Conservation (phyloP, 2,888 invertebrate species). For the Philereme vetulata region DNA sequence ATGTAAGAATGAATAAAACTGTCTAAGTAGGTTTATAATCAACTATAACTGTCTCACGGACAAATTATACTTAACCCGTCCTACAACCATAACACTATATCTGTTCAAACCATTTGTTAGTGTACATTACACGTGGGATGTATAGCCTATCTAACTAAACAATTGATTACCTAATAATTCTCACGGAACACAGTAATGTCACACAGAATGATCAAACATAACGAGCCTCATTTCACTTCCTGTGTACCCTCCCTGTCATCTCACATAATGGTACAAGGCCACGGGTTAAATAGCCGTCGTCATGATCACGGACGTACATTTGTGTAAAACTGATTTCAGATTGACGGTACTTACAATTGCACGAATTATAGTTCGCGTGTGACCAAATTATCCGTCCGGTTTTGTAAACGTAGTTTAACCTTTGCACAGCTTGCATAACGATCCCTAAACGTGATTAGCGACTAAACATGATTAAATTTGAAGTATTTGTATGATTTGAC, state of each 20-base stretch:
- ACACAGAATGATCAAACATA: constrained; percentile 37
- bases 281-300: constrained; percentile 47
- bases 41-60: no score
- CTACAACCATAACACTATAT: no score
- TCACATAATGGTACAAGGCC: constrained; percentile 58
- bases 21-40: no score
- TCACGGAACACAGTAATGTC: constrained; percentile 46
- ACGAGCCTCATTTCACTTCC: constrained; percentile 60
- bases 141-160: not conserved
- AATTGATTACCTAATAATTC: constrained; percentile 34
- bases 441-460: no score
- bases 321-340: constrained; percentile 11
- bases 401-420: no score
- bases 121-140: not conserved
- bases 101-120: no score
- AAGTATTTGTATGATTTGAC: no score
- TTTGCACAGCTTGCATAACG: no score
- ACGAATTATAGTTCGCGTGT: not conserved
- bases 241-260: constrained; percentile 58
- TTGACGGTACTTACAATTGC: constrained; percentile 4
- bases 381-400: not conserved
- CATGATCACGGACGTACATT: constrained; percentile 36
- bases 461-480: no score
- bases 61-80: no score
- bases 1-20: no score